Base-by-base conservation (phyloP, 1,140 invertebrate species). In the Aplysia californica region DNA sequence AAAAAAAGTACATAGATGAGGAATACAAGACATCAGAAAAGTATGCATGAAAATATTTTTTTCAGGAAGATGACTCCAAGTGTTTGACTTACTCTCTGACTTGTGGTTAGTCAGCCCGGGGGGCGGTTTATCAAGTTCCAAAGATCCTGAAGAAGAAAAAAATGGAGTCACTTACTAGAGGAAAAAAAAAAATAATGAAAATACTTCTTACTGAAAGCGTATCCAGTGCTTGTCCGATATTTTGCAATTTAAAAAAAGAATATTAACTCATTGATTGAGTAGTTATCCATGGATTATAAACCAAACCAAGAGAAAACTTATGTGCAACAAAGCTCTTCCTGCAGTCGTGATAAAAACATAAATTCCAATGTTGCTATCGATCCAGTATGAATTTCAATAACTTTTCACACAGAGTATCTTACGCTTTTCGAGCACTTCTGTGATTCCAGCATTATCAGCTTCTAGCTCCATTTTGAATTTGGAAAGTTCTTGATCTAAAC, bases 381-480 rank as follows among this genome's bases (percentile, higher is more conserved):
- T n/a, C n/a, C n/a, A n/a, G n/a, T n/a, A n/a, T n/a, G n/a, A n/a
- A n/a, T n/a, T n/a, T n/a, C n/a, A n/a, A n/a, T n/a, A n/a, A n/a
- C n/a, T n/a, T n/a, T n/a, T n/a, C n/a, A n/a, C n/a, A n/a, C n/a
- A n/a, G n/a, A n/a, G n/a, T n/a, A n/a, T n/a, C 26, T 81, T 81
- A 90, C 89, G 81, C 90, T 98, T 98, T 89, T 99, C 97, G 76
- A 99, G 88, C 39, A 97, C 92, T 91, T 98, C 97, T 18, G 98
- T 99, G 59, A 99, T 98, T 23, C 98, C 98, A 82, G 97, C 96
- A 91, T 99, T 97, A 89, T 99, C 97, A 33, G 97, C 97, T 91
- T 99, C 98, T 56, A 99, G 87, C 91, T 99, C 98, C 92, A 98
- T 96, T 91, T 99, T 99, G 89, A 99, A 99, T 89, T 99, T 99